Evolutionary conservation across 2,113 vertebrate genomes (phyloP).

Genomic region (Sorex araneus): DNA sequence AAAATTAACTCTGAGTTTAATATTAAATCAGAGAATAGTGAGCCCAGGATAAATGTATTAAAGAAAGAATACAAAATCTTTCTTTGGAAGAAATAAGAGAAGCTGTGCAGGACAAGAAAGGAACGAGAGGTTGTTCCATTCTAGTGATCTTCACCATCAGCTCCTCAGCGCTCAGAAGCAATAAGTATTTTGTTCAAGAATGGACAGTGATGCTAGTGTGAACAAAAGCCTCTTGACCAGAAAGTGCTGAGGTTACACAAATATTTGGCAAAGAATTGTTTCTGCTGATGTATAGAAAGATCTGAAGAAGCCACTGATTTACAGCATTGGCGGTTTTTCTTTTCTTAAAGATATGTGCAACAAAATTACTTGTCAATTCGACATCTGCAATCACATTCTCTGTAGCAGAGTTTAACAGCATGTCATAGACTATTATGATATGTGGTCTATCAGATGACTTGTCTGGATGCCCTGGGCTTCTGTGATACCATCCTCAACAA

Average conservation of each 20-base stretch:
- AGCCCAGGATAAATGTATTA: not conserved
- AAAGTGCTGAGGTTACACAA: constrained; percentile 65
- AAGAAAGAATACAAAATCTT: constrained; percentile 34
- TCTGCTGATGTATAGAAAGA: constrained; percentile 60
- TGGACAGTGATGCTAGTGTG: not conserved
- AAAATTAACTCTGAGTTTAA: constrained; percentile 48
- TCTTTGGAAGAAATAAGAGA: not conserved
- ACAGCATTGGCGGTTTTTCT: not conserved
- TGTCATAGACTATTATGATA: constrained; percentile 63
- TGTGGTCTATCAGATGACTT: constrained; percentile 45
- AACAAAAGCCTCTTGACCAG: constrained; percentile 71
- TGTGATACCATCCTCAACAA: constrained; percentile 24
- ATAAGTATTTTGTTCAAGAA: constrained; percentile 53
- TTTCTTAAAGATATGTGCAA: constrained; percentile 65
- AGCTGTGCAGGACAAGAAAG: not conserved
- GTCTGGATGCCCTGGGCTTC: constrained; percentile 51
- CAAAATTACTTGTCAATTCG: constrained; percentile 77
- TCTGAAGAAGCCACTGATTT: constrained; percentile 43
- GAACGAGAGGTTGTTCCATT: not conserved
- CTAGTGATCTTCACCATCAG: not conserved
- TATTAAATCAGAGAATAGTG: not conserved
- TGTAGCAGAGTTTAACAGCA: constrained; percentile 64
- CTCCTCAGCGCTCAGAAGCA: not conserved
- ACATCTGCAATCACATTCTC: constrained; percentile 65
- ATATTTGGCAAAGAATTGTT: constrained; percentile 52